Base-by-base conservation (phyloP, 2,888 invertebrate species). In the Meiosimyza decipiens region DNA sequence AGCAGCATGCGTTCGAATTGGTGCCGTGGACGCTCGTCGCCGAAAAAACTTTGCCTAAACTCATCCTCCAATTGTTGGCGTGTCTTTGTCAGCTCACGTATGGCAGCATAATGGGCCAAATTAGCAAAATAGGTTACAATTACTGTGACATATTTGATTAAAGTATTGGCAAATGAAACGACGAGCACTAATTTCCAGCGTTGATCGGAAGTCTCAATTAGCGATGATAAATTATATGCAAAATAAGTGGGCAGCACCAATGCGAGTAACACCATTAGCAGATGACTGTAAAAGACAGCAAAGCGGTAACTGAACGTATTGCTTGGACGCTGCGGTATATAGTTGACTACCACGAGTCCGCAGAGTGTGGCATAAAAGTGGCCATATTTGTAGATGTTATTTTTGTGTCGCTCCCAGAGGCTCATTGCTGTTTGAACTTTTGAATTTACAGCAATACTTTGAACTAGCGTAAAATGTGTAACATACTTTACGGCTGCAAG, bases 371-470 rank as follows among this genome's bases (percentile, higher is more conserved):
- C 83, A 73, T 83, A 84, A 49, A 83, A 75, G 63, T 84, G 80
- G 3, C 84, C 83, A 51, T 82, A 83, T 16, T 77, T 75, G 52
- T 77, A 83, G 74, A 83, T 78, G 66, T 79, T 81, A 11, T 76
- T 59, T 73, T 80, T 81, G 71, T 84, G 80, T 0, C 78, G 78
- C 47, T 83, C 83, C 83, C 83, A 83, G 65, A 83, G 80, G 49
- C 79, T 82, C 40, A 22, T 57, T 22, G 47, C 51, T 67, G 47
- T 12, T 50, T 66, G 54, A 16, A 4, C 18, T 18, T n/a, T 50
- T 28, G 16, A 22, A 6, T 16, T 22, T 15, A 51, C 3, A 50
- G 13, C 40, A 9, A 40, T 40, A 9, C 6, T 40, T 40, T 40
- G 9, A 40, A 40, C 9, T 40, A 9, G 40, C 40, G 40, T 40